These are phyloP conservation scores for Batillaria attramentaria DNA, from an alignment of 1,140 invertebrate species.

Conservation along the genomic window DNA sequence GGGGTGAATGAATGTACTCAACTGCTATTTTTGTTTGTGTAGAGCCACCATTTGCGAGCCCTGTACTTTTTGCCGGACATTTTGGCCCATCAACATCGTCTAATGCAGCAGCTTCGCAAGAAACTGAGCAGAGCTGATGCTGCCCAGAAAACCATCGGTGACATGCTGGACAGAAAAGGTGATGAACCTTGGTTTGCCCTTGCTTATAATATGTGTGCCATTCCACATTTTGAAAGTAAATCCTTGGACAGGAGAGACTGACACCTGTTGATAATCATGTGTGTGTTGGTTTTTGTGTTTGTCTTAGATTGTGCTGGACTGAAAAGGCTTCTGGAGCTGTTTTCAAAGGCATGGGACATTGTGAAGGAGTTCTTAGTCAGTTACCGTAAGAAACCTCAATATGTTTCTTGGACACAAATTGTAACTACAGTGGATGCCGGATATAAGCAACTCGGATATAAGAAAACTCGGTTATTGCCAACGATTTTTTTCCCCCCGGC, in stretches of 20 bases:
- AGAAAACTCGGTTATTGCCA: too few relatives aligned
- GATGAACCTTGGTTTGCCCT: not conserved
- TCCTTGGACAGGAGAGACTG: too few relatives aligned
- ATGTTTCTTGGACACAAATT: not conserved
- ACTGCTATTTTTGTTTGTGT: slow-evolving; percentile 24
- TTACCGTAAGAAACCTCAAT: slow-evolving; percentile 1
- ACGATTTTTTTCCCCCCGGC: too few relatives aligned
- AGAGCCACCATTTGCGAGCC: slow-evolving; percentile 56
- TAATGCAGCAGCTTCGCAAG: slow-evolving; percentile 52
- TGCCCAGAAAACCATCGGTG: slow-evolving; percentile 38
- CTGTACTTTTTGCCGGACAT: slow-evolving; percentile 58
- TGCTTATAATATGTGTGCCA: too few relatives aligned
- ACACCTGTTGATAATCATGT: not conserved
- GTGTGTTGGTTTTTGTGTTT: not conserved
- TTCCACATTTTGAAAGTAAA: too few relatives aligned
- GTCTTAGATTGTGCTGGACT: not conserved
- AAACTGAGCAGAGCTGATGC: slow-evolving; percentile 53
- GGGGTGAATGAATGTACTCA: not conserved
- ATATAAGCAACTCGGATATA: too few relatives aligned
- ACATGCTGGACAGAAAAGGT: slow-evolving; percentile 27
- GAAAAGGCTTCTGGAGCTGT: not conserved
- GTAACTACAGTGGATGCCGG: too few relatives aligned
- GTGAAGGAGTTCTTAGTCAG: slow-evolving; percentile 15
- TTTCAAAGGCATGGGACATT: slow-evolving; percentile 23
- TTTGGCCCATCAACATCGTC: slow-evolving; percentile 47